Percentiles rank a stretch among this genome's conserved stretches.
phyloP scores from a whole-genome alignment of 2,113 vertebrate species.

The Cyphotilapia sp. region DNA sequence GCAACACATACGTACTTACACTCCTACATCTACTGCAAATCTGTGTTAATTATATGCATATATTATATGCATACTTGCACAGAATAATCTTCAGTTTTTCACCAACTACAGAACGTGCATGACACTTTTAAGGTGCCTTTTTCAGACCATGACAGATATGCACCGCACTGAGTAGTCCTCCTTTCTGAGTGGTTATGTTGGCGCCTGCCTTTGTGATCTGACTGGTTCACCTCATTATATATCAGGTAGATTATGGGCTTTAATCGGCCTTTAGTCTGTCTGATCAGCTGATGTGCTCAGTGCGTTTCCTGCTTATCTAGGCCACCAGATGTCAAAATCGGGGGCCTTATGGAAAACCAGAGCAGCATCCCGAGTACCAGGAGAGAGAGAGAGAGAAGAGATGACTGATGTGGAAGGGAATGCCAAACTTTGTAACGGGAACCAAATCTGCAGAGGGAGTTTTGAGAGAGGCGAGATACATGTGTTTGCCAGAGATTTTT shows the following conservation, averaged over 20 bases:
- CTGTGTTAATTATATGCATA: not conserved
- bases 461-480: not conserved
- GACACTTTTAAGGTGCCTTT: not conserved
- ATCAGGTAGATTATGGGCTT: constrained; percentile 56
- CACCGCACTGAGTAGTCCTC: not conserved
- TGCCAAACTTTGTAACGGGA: not conserved
- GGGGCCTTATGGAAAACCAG: constrained; percentile 2
- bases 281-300: constrained; percentile 51
- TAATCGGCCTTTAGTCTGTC: constrained; percentile 35
- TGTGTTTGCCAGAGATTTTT: constrained; percentile 3
- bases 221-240: constrained; percentile 23
- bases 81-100: not conserved
- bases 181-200: not conserved
- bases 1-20: not conserved
- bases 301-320: constrained; percentile 58
- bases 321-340: constrained; percentile 60
- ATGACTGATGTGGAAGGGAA: constrained; percentile 18
- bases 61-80: not conserved
- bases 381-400: not conserved
- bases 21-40: not conserved
- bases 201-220: constrained; percentile 1
- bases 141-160: not conserved
- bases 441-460: not conserved
- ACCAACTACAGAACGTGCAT: not conserved
- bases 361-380: not conserved